Evolutionary conservation across 2,113 vertebrate genomes (phyloP), one percentile per base, ranked within the genome.

Genomic region (Craseonycteris thonglongyai): DNA sequence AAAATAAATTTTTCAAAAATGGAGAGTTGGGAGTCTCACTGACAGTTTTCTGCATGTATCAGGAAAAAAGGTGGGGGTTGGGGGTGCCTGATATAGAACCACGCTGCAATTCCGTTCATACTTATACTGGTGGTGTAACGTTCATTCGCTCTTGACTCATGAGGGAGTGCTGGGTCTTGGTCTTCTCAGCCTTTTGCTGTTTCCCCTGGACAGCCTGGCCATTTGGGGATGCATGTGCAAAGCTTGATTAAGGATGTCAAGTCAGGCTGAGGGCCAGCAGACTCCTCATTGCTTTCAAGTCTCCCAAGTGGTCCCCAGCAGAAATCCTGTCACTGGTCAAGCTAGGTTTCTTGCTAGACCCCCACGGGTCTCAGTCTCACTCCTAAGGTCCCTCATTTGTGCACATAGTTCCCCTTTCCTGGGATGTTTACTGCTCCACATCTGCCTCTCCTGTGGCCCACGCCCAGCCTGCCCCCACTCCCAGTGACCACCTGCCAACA

Each of bases 1-100:
- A 93, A 97, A 97, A 97, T 97, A 97, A 97, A 97, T 97, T 97
- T 97, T 97, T 97, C 95, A 96, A 97, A 96, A 97, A 97, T 72
- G 42, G 45, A 61, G 61, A 92, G 5, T 58, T 96, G 87, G 87
- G 71, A 49, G 94, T 96, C 75, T 91, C 56, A 28, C 83, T 7
- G 26, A 40, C 56, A 9, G 89, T 76, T 88, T 97, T 90, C 74
- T 68, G 40, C 28, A 9, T 2, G 0, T 79, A 19, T n/a, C 82
- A 76, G 42, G 14, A 35, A 51, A 59, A 9, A 2, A 24, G 9
- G 4, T 35, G 2, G 6, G 26, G 30, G 26, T 10, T 0, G 16
- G 56, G 38, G 49, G 1, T 2, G 33, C 30, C 15, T 35, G 47
- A 16, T 21, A n/a, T 6, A 2, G 51, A 11, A 5, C 7, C 19